Base-by-base conservation (phyloP, 2,797 vertebrate species). In the Zenarchopterus dispar region DNA sequence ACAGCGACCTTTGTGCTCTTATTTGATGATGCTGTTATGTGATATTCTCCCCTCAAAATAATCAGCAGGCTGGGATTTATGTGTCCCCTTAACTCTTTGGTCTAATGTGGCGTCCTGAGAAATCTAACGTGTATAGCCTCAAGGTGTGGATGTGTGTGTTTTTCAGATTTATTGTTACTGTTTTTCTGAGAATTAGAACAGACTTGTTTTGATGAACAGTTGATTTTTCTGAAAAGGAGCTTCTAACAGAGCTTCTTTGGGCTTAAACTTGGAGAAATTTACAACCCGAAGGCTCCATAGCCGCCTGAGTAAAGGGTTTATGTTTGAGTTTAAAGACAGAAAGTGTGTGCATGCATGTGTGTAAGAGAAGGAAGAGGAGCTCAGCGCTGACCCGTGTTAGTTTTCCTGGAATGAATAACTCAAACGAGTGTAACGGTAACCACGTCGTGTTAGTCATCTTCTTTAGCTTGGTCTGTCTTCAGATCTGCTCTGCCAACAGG, bases 1-100 rank as follows among this genome's bases (percentile, higher is more conserved):
- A 86, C 93, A 94, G 93, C 93, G 93, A 95, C 95, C 95, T 95
- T 95, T 95, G 94, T 95, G 94, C 93, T 94, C 91, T 94, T 93
- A 94, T 92, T 94, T 93, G 93, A 93, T 91, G 90, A 93, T 93
- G 75, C 88, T 85, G 91, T 88, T 89, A 91, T 81, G 81, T 73
- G 89, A 91, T 91, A 91, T 86, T 89, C 87, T 77, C 68, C 72
- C 78, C 71, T 89, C 68, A 23, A 90, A 91, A 89, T 91, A 87
- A 91, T 91, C 87, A 84, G 80, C 79, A 58, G 62, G 68, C 80
- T 62, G 66, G 73, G 85, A 89, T 91, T 88, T 89, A 85, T 80
- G 70, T 82, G 57, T 64, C 59, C 68, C 71, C 56, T 70, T 41
- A 11, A 46, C 69, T 47, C 52, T 39, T 78, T 61, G 79, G 66